Base-by-base conservation (phyloP, 2,888 invertebrate species). In the Gymnocheta viridis region DNA sequence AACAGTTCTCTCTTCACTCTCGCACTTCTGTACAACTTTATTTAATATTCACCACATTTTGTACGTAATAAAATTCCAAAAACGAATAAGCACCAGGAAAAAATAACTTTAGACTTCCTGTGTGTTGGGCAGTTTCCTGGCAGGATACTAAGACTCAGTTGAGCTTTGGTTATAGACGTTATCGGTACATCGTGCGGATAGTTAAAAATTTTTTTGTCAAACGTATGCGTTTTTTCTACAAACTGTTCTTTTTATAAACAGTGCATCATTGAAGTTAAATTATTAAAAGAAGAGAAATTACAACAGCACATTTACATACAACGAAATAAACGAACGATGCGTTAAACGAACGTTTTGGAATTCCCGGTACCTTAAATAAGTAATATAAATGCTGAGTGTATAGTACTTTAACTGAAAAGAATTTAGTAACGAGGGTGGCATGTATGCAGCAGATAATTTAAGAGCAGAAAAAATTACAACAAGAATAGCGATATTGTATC, bases 111-210 rank as follows among this genome's bases (percentile, higher is more conserved):
- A 87, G 85, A 86, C 86, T 86, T 86, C 82, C 85, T 85, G 85
- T 87, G 85, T 86, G 80, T 70, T 83, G 85, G 77, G 70, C 76
- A 84, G 85, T 84, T 86, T 86, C 85, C 86, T 86, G 87, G 78
- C 86, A 87, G 87, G 87, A 87, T 85, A 86, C 85, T 54, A 70
- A 85, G 86, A 85, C 89, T 90, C 89, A 90, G 91, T 90, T 90
- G 90, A 90, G 90, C 88, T 90, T 90, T 90, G 89, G 88, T 89
- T 88, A 89, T 88, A 88, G 88, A 88, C 87, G 87, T 86, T 87
- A 88, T 87, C 89, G 89, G 90, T 88, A 88, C 87, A 87, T 86
- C 85, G 87, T 85, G 85, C 82, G 85, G 82, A 80, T 85, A 82
- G 58, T 81, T 67, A 66, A 79, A 14, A 66, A 6, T 54, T 27